These are phyloP conservation scores for Microtus ochrogaster DNA, from an alignment of 2,113 vertebrate genomes.

Conservation along the genomic window DNA sequence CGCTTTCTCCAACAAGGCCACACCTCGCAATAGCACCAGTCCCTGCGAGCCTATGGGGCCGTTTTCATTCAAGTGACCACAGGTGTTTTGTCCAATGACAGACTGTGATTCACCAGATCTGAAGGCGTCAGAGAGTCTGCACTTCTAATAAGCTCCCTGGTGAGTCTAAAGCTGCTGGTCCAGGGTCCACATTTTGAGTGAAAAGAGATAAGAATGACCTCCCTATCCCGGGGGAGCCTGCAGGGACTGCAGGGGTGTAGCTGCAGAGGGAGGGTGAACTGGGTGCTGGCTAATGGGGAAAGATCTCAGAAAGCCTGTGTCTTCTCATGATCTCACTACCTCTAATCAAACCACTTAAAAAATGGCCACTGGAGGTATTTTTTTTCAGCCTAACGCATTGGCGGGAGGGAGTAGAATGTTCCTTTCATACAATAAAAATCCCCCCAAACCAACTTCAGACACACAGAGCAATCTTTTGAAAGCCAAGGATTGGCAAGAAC, in stretches of 20 bases:
- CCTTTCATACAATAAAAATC: background rate
- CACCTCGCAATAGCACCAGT: background rate
- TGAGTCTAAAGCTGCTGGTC: background rate
- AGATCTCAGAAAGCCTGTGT: background rate
- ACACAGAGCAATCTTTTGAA: background rate
- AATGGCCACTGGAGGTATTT: background rate
- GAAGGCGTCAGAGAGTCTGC: background rate
- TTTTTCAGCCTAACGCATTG: background rate
- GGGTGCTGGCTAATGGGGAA: background rate
- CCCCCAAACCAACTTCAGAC: constrained; percentile 23
- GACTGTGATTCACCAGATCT: background rate
- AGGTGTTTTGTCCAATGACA: background rate
- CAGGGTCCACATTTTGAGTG: background rate
- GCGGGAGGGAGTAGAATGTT: background rate
- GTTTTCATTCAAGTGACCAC: background rate
- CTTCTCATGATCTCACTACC: background rate
- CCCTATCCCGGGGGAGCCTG: background rate
- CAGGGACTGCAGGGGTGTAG: background rate
- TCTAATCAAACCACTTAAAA: background rate
- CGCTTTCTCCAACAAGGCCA: background rate
- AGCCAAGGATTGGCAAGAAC: background rate
- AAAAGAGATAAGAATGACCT: background rate
- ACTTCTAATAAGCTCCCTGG: background rate
- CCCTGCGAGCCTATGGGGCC: too few relatives aligned
- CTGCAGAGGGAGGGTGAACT: background rate